Conservation (phyloP, 2,888 invertebrate genomes). For the Caenorhabditis sinica region DNA sequence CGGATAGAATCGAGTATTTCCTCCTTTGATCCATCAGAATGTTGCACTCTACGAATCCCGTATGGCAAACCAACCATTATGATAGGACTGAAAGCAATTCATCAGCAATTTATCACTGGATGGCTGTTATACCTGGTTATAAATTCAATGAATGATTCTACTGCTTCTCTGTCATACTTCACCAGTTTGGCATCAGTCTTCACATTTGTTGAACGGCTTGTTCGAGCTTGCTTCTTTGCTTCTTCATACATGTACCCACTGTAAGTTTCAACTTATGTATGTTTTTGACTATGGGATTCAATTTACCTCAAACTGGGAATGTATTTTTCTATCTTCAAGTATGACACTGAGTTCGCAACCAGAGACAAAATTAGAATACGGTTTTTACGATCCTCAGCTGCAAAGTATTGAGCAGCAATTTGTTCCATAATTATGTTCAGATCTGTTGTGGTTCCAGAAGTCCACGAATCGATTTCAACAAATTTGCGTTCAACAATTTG, state of each 20-base stretch:
- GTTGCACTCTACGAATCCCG: conserved; percentile 5
- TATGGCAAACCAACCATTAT: conserved; percentile 34
- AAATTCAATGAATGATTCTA: conserved; percentile 8
- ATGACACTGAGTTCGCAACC: background rate
- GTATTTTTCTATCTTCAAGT: conserved; percentile 8
- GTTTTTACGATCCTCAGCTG: background rate
- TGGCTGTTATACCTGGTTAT: conserved; percentile 39
- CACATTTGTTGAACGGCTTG: background rate
- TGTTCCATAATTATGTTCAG: background rate
- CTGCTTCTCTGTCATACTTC: background rate
- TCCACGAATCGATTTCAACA: background rate
- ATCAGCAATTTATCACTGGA: too few relatives aligned
- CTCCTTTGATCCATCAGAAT: conserved; percentile 16
- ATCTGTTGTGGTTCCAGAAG: background rate
- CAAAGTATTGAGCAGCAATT: conserved; percentile 7
- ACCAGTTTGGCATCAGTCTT: background rate
- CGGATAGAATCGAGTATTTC: conserved; percentile 30
- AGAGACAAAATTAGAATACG: background rate
- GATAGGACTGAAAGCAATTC: conserved; percentile 1
- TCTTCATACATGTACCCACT: conserved; percentile 4
- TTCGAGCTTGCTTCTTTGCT: conserved; percentile 1
- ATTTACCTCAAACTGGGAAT: conserved; percentile 1
- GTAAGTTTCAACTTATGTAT: background rate
- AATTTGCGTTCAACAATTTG: background rate
- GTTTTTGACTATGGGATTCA: background rate